Percentiles rank a stretch among this genome's conserved stretches.
Conservation (phyloP, 2,797 vertebrate genomes). For the Eleutherodactylus coqui region DNA sequence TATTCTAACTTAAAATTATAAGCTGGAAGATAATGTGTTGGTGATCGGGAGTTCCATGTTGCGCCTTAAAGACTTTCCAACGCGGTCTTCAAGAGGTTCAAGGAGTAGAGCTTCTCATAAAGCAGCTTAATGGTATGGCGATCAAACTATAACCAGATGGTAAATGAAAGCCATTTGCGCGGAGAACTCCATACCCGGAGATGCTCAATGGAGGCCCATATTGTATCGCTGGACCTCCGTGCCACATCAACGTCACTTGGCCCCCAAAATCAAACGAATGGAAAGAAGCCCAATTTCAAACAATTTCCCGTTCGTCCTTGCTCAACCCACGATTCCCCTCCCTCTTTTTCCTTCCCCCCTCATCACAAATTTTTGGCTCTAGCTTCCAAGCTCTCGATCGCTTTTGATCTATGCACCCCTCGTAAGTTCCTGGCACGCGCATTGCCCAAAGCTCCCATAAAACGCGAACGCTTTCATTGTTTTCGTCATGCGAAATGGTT, state of each 20-base stretch:
- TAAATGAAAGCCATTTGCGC: constrained; percentile 36
- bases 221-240: constrained; percentile 39
- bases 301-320: constrained; percentile 35
- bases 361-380: constrained; percentile 56
- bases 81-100: constrained; percentile 32
- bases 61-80: constrained; percentile 27
- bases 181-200: not conserved
- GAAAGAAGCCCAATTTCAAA: constrained; percentile 45
- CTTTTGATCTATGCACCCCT: constrained; percentile 60
- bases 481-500: constrained; percentile 60
- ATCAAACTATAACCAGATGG: constrained; percentile 43
- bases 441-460: constrained; percentile 60
- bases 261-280: constrained; percentile 48
- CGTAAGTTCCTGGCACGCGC: constrained; percentile 53
- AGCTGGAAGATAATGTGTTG: not conserved
- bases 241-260: constrained; percentile 39
- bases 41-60: constrained; percentile 25
- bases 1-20: constrained; percentile 23
- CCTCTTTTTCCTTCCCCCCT: constrained; percentile 42
- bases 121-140: constrained; percentile 15
- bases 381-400: constrained; percentile 59
- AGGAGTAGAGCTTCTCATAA: constrained; percentile 33
- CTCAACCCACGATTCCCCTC: constrained; percentile 40
- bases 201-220: not conserved
- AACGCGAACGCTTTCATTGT: constrained; percentile 47